These are phyloP conservation scores for Lagorchestes hirsutus DNA, from an alignment of 2,797 vertebrate species.

Conservation along the genomic window DNA sequence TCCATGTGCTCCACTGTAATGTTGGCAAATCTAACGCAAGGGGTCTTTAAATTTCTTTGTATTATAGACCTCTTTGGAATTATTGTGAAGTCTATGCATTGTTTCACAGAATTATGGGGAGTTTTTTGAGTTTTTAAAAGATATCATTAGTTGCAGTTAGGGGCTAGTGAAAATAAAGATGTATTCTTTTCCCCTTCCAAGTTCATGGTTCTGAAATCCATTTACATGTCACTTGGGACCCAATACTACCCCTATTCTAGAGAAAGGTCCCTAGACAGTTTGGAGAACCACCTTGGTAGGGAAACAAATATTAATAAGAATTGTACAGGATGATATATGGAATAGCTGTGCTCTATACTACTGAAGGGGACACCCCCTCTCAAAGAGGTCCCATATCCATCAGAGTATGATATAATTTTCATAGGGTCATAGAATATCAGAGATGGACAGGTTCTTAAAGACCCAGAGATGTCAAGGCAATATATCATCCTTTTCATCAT, in stretches of 20 bases:
- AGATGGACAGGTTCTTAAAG: background rate
- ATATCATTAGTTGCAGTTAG: background rate
- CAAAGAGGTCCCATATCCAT: background rate
- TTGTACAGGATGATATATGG: background rate
- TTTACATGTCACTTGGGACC: background rate
- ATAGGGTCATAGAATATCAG: background rate
- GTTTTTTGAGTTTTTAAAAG: background rate
- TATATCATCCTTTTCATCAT: constrained; percentile 6
- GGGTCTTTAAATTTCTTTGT: background rate
- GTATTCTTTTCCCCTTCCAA: background rate
- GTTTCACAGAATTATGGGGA: background rate
- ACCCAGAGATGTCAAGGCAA: constrained; percentile 13
- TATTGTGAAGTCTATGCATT: background rate
- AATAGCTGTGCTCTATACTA: background rate
- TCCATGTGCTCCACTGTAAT: background rate
- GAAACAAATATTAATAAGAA: background rate
- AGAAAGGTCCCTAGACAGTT: background rate
- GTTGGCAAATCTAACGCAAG: background rate
- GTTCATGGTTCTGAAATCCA: background rate
- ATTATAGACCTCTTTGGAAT: background rate
- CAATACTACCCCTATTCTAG: background rate
- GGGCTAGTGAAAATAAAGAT: background rate
- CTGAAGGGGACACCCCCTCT: background rate
- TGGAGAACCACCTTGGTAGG: background rate
- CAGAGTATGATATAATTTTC: background rate